Percentiles rank a stretch among this genome's conserved stretches.
Evolutionary conservation across 2,888 invertebrate species (phyloP).

Genomic region (Ormyrus thymus): DNA sequence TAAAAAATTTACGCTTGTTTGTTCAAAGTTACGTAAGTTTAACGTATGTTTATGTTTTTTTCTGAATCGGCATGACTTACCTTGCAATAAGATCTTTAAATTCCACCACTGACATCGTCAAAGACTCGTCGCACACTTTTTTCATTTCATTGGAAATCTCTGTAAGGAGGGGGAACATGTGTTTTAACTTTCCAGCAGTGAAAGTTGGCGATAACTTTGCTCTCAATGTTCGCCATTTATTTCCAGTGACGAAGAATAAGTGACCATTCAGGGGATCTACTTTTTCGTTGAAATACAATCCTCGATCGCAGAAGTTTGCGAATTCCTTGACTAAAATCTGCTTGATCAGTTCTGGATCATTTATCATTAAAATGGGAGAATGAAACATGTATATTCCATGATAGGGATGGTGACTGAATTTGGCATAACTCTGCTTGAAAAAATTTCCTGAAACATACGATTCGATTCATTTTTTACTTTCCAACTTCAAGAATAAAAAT

Average conservation of each 20-base stretch:
- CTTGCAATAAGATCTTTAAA: conserved; percentile 38
- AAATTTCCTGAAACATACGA: conserved; percentile 8
- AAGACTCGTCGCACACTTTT: conserved; percentile 33
- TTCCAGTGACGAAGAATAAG: conserved; percentile 58
- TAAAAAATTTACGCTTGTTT: no score
- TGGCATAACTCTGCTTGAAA: conserved; percentile 4
- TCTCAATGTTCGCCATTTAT: conserved; percentile 63
- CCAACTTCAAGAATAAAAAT: no score
- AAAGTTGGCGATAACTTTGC: conserved; percentile 66
- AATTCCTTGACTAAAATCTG: conserved; percentile 63
- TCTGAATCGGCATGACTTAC: background rate
- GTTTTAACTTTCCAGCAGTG: conserved; percentile 65
- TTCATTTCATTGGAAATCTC: conserved; percentile 58
- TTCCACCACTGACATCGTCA: conserved; percentile 20
- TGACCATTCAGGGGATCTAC: conserved; percentile 57
- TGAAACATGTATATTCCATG: conserved; percentile 56
- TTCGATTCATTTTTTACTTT: no score
- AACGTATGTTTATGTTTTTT: no score
- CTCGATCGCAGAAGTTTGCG: conserved; percentile 62
- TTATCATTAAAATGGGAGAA: conserved; percentile 59
- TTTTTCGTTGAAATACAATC: conserved; percentile 55
- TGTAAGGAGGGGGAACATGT: conserved; percentile 61
- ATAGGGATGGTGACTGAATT: conserved; percentile 39
- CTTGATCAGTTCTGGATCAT: conserved; percentile 63
- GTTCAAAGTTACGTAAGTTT: no score